A percentile compares a stretch with the other conserved stretches of the same genome.
Conservation (phyloP, 2,888 invertebrate species). For the Calameuta filiformis region DNA sequence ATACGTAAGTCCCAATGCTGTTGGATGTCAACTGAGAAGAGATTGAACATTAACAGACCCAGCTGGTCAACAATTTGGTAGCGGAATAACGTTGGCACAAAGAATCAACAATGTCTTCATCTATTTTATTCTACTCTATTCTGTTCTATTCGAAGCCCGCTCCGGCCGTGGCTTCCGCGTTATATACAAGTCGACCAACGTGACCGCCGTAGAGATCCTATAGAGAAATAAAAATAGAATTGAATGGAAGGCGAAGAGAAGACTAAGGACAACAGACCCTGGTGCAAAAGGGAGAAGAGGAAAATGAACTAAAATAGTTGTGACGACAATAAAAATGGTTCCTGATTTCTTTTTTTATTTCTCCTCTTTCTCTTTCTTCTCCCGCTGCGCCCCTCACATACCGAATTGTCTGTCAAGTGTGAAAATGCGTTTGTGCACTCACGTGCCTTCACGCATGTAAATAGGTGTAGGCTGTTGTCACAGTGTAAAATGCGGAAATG, state of each 20-base stretch:
- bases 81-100: neutral
- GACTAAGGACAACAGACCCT: neutral
- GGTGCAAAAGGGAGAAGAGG: neutral
- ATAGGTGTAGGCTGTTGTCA: neutral
- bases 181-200: neutral
- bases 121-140: neutral
- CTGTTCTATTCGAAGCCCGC: neutral
- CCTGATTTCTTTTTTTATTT: neutral
- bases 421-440: neutral
- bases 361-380: neutral
- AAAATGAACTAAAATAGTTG: neutral
- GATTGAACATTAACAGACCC: neutral
- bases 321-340: neutral
- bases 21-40: neutral
- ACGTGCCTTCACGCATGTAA: neutral
- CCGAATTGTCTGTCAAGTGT: neutral
- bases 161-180: constrained; percentile 7
- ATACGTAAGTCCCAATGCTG: neutral
- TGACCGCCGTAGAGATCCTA: neutral
- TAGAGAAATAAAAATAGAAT: constrained; percentile 5
- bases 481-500: neutral
- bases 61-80: constrained; percentile 1
- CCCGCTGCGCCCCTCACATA: neutral
- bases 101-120: neutral
- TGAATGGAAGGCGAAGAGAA: neutral